Percentiles rank a stretch among this genome's conserved stretches.
Conservation (phyloP, 2,113 vertebrate species). For the Polypterus bichir region DNA sequence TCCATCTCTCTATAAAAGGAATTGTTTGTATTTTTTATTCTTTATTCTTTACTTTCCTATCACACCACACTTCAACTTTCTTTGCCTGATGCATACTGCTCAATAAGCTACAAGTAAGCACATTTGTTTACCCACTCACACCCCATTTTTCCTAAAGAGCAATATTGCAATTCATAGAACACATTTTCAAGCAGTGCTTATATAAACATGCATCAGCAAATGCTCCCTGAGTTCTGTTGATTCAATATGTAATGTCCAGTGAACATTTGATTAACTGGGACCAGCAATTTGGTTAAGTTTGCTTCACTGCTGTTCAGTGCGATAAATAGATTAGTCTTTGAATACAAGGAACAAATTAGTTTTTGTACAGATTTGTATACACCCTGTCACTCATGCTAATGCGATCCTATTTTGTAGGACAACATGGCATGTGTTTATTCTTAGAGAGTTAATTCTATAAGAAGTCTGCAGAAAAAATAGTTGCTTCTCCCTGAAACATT, state of each 20-base stretch:
- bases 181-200: slow-evolving; percentile 56
- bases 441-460: slow-evolving; percentile 41
- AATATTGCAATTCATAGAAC: slow-evolving; percentile 60
- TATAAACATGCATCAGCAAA: slow-evolving; percentile 54
- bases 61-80: slow-evolving; percentile 42
- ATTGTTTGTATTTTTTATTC: slow-evolving; percentile 33
- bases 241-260: slow-evolving; percentile 38
- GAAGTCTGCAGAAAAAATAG: slow-evolving; percentile 39
- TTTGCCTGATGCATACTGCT: slow-evolving; percentile 59
- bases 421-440: slow-evolving; percentile 27
- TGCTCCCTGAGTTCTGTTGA: slow-evolving; percentile 32
- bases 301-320: slow-evolving; percentile 36
- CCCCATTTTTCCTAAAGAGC: slow-evolving; percentile 43
- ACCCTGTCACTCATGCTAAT: slow-evolving; percentile 47
- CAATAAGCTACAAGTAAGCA: slow-evolving; percentile 71
- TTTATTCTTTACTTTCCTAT: slow-evolving; percentile 56
- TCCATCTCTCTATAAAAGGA: slow-evolving; percentile 18
- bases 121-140: slow-evolving; percentile 51
- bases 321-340: slow-evolving; percentile 59
- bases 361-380: slow-evolving; percentile 33
- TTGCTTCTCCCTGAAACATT: no score
- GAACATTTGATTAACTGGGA: slow-evolving; percentile 33
- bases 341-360: slow-evolving; percentile 45
- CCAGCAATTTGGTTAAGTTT: slow-evolving; percentile 39
- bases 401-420: slow-evolving; percentile 42